Conservation (phyloP, 2,113 vertebrate species). For the Fulmarus glacialis region DNA sequence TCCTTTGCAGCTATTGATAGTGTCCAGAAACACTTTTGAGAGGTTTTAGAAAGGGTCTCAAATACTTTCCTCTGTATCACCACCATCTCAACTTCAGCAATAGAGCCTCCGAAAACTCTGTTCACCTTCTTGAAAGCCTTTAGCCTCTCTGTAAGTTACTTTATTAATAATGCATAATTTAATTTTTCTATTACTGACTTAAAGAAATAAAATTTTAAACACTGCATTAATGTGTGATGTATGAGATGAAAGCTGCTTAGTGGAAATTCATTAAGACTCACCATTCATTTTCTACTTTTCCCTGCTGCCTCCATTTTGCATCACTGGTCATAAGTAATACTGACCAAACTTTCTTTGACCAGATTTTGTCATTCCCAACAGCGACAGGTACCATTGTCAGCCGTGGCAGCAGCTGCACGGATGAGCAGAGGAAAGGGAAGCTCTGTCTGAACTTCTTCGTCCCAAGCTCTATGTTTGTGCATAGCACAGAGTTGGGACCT, state of each 20-base stretch:
- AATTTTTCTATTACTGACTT: conserved; percentile 43
- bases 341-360: neutral
- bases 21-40: neutral
- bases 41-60: neutral
- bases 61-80: neutral
- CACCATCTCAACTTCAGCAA: neutral
- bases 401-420: neutral
- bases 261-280: neutral
- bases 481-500: neutral
- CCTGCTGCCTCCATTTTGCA: neutral
- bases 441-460: neutral
- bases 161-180: conserved; percentile 18
- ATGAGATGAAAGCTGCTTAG: neutral
- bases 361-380: neutral
- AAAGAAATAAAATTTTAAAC: conserved; percentile 42
- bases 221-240: neutral
- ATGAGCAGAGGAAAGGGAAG: neutral
- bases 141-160: neutral
- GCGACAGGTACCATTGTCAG: neutral
- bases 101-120: neutral
- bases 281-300: neutral
- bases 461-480: neutral
- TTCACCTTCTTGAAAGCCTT: neutral
- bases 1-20: neutral
- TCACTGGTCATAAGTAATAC: neutral